These are phyloP conservation scores for Myotis yumanensis DNA, from an alignment of 2,113 vertebrate genomes.

Conservation along the genomic window DNA sequence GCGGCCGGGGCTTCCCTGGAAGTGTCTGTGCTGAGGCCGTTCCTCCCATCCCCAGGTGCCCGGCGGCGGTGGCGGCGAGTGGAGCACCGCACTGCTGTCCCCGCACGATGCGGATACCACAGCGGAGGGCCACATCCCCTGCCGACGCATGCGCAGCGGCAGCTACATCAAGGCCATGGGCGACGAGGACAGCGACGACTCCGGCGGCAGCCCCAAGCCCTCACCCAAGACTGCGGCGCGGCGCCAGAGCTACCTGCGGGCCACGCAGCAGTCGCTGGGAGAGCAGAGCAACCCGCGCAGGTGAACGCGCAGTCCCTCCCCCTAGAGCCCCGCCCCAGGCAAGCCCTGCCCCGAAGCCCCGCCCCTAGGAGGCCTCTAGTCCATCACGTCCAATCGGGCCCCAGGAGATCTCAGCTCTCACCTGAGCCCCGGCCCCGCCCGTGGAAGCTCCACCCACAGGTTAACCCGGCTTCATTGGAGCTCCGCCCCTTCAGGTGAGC, in stretches of 20 bases:
- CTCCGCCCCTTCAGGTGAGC: not conserved
- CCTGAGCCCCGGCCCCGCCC: not conserved
- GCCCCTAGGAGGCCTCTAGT: not conserved
- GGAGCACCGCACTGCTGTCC: constrained; percentile 92
- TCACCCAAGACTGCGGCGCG: constrained; percentile 96
- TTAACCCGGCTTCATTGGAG: not conserved
- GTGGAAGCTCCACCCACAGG: not conserved
- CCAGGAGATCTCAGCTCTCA: too few species aligned
- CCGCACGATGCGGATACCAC: constrained; percentile 88
- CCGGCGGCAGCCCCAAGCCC: constrained; percentile 95
- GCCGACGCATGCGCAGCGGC: constrained; percentile 97
- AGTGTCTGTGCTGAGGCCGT: not conserved
- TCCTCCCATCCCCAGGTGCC: constrained; percentile 82
- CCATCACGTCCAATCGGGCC: too few species aligned
- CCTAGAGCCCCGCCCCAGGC: not conserved
- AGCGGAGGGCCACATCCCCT: constrained; percentile 88
- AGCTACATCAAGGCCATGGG: constrained; percentile 99
- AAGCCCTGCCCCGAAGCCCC: not conserved
- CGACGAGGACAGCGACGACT: constrained; percentile 98
- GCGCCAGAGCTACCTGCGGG: constrained; percentile 99
- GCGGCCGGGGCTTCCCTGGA: not conserved
- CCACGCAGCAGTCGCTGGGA: constrained; percentile 97
- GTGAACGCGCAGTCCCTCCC: constrained; percentile 81
- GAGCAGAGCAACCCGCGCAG: constrained; percentile 97
- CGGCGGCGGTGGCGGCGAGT: constrained; percentile 90